Percentiles rank a stretch among this genome's conserved stretches.
phyloP scores from a whole-genome alignment of 2,797 vertebrate species.

The Pelochelys cantorii region DNA sequence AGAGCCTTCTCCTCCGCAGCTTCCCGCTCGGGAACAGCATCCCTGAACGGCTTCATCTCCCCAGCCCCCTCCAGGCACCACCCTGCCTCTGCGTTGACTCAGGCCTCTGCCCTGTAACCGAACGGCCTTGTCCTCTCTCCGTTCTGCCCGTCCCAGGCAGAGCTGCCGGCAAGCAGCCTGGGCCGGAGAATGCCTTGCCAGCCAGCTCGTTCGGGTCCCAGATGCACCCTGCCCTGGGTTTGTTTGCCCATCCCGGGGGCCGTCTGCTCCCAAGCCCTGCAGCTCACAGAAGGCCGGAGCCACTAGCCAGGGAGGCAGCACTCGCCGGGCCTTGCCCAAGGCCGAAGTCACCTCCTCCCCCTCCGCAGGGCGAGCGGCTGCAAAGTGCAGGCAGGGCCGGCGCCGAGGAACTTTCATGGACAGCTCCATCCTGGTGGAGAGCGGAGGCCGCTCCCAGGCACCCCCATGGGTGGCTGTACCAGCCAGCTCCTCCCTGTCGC shows the following conservation, averaged over 20 bases:
- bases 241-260: background rate
- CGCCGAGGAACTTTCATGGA: background rate
- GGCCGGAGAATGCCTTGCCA: background rate
- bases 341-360: background rate
- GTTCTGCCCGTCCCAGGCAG: too few relatives aligned
- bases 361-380: background rate
- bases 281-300: background rate
- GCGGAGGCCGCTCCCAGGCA: background rate
- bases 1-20: background rate
- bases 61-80: background rate
- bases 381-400: background rate
- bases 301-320: rapidly evolving
- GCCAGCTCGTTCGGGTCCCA: background rate
- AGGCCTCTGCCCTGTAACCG: background rate
- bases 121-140: background rate
- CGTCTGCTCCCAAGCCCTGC: background rate
- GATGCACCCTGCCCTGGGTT: background rate
- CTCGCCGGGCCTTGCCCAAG: background rate
- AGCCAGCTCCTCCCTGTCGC: background rate
- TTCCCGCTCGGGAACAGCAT: background rate
- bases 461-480: too few relatives aligned
- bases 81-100: background rate
- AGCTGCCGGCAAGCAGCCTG: background rate
- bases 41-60: background rate
- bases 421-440: background rate